A percentile compares a stretch with the other conserved stretches of the same genome.
Conservation (phyloP, 92 coral and sea anemone species). For the Siderastrea siderea region DNA sequence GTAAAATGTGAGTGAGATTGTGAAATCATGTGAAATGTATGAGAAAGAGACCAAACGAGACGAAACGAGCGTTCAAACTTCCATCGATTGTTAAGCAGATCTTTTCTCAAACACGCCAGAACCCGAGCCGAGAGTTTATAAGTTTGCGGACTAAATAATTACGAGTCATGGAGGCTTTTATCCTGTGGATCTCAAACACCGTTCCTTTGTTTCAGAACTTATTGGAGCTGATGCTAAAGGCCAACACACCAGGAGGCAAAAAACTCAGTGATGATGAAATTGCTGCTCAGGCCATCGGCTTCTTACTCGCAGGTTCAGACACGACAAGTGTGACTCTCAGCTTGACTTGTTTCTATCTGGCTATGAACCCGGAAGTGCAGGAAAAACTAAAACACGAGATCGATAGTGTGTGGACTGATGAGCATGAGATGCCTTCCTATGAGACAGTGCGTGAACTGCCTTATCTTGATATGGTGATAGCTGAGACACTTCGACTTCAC, state of each 20-base stretch:
- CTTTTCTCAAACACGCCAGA: too few relatives aligned
- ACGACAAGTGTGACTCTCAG: slow-evolving; percentile 65
- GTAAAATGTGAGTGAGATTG: too few relatives aligned
- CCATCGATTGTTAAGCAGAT: too few relatives aligned
- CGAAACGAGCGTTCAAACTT: too few relatives aligned
- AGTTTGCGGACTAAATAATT: too few relatives aligned
- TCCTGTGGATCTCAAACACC: not conserved
- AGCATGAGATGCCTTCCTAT: slow-evolving; percentile 47
- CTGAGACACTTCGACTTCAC: slow-evolving; percentile 67
- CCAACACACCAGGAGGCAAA: slow-evolving; percentile 35
- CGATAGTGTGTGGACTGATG: slow-evolving; percentile 52
- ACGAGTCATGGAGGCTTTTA: too few relatives aligned
- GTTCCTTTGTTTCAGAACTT: slow-evolving; percentile 33
- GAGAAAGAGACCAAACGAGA: too few relatives aligned
- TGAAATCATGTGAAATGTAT: too few relatives aligned
- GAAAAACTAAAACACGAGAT: slow-evolving; percentile 59
- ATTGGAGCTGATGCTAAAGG: slow-evolving; percentile 56
- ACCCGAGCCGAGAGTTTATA: too few relatives aligned
- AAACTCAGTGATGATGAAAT: slow-evolving; percentile 68
- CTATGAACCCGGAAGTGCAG: slow-evolving; percentile 68
- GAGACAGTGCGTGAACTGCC: slow-evolving; percentile 61
- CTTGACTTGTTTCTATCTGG: slow-evolving; percentile 45
- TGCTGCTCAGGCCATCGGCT: slow-evolving; percentile 68
- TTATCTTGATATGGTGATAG: slow-evolving; percentile 68
- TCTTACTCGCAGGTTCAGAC: slow-evolving; percentile 69